Conservation (phyloP, 1,140 invertebrate species). For the Nymphalis io region DNA sequence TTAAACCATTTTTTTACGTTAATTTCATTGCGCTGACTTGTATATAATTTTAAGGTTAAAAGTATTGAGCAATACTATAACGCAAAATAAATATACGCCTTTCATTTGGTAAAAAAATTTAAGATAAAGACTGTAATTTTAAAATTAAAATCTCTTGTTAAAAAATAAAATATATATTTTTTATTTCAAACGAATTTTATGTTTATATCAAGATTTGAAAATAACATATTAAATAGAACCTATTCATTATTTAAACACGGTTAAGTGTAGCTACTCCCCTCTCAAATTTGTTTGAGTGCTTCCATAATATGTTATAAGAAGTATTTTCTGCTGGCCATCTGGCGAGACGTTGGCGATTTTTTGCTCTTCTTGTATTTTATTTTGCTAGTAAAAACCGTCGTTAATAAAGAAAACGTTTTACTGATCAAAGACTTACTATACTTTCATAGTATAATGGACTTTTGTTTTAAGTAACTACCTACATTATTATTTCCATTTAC, state of each 20-base stretch:
- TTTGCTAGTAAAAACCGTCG: background rate
- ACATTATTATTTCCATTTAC: background rate
- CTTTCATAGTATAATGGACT: background rate
- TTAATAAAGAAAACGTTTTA: background rate
- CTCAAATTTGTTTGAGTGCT: conserved; percentile 15
- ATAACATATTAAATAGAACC: background rate
- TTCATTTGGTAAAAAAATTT: no score
- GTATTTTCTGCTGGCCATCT: conserved; percentile 15
- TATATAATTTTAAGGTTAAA: no score
- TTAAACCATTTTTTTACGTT: no score
- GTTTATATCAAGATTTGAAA: background rate
- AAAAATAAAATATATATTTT: no score
- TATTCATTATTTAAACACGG: background rate
- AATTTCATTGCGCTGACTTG: no score
- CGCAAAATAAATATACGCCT: no score
- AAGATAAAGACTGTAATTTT: no score
- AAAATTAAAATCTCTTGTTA: no score
- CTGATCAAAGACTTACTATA: background rate
- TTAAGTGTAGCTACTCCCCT: conserved; percentile 1
- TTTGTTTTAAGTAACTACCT: background rate
- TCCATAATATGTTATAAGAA: conserved; percentile 13
- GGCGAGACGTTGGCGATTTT: conserved; percentile 12
- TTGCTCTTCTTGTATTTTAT: background rate
- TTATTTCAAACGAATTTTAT: no score
- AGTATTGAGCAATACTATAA: no score